Conservation (phyloP, 2,113 vertebrate species). For the Balaeniceps rex region DNA sequence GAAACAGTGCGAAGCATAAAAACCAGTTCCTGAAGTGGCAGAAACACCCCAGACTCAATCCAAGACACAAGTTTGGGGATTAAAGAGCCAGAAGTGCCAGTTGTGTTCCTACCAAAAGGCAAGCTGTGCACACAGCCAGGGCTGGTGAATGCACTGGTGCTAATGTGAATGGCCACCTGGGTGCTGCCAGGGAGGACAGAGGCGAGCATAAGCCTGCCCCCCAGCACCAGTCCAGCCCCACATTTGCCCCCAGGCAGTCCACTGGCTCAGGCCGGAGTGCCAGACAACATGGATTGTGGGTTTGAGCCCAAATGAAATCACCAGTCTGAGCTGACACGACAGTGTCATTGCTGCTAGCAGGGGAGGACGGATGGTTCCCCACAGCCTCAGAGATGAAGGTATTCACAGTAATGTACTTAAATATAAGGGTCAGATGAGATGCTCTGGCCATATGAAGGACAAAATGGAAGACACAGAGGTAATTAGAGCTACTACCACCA, state of each 20-base stretch:
- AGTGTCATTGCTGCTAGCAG: neutral
- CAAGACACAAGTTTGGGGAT: neutral
- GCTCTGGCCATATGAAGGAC: neutral
- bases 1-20: neutral
- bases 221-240: neutral
- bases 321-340: neutral
- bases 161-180: fast-evolving
- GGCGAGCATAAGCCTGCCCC: neutral
- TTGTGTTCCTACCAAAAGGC: neutral
- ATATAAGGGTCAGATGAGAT: neutral
- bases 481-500: neutral
- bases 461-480: neutral
- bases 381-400: neutral
- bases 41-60: neutral
- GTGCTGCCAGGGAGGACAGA: fast-evolving
- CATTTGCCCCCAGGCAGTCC: neutral
- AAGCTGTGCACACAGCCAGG: neutral
- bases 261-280: neutral
- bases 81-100: neutral
- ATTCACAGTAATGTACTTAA: neutral
- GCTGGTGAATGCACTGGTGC: neutral
- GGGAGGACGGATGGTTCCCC: neutral
- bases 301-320: neutral
- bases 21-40: neutral
- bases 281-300: fast-evolving